Conservation (phyloP, 2,888 invertebrate species). For the Blastobasis lacticolella region DNA sequence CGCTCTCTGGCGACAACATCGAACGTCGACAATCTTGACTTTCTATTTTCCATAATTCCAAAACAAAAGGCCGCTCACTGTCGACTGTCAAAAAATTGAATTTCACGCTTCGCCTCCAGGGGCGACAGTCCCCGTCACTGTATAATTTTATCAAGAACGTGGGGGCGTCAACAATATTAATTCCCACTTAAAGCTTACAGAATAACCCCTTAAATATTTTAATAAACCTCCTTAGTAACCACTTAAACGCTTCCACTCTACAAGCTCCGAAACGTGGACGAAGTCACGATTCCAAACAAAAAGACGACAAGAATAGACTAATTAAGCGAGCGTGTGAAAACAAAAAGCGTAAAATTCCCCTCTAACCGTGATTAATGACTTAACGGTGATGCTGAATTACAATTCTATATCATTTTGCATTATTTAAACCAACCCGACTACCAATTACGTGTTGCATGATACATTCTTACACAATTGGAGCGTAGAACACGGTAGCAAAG, state of each 20-base stretch:
- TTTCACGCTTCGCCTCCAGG: constrained; percentile 4
- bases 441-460: constrained; percentile 42
- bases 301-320: too few species aligned
- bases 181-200: too few species aligned
- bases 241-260: too few species aligned
- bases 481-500: constrained; percentile 45
- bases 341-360: not conserved
- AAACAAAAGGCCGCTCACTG: not conserved
- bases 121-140: not conserved
- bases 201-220: too few species aligned
- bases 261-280: too few species aligned
- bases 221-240: too few species aligned
- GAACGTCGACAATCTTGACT: too few species aligned
- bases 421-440: not conserved
- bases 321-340: too few species aligned
- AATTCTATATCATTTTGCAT: not conserved
- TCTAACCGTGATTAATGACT: not conserved
- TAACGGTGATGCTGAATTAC: not conserved
- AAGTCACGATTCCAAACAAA: too few species aligned
- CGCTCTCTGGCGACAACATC: too few species aligned
- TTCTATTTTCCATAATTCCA: too few species aligned
- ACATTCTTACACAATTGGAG: constrained; percentile 67
- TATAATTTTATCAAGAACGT: not conserved
- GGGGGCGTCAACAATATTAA: not conserved
- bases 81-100: constrained; percentile 3